phyloP scores from a whole-genome alignment of 2,113 vertebrate genomes.

The Cricetomys ansorgei region DNA sequence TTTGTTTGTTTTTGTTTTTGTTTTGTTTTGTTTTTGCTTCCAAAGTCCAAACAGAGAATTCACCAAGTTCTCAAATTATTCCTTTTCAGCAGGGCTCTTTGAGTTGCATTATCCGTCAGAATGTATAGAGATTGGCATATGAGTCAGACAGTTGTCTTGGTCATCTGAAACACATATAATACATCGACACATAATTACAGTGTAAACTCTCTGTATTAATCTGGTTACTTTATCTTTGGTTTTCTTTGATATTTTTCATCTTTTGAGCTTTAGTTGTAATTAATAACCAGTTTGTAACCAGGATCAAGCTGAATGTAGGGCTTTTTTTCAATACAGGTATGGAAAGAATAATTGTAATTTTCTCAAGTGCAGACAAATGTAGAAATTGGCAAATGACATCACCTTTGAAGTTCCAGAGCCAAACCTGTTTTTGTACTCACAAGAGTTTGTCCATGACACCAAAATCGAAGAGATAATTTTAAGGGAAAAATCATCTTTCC shows the following conservation, averaged over 20 bases:
- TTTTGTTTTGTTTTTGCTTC: conserved; percentile 53
- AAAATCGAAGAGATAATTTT: conserved; percentile 39
- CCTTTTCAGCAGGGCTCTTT: conserved; percentile 33
- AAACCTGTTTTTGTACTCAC: neutral
- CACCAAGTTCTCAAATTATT: conserved; percentile 47
- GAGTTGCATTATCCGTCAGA: conserved; percentile 15
- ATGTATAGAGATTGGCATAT: conserved; percentile 8
- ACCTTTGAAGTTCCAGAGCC: conserved; percentile 23
- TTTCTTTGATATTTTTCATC: conserved; percentile 49
- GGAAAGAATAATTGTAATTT: neutral
- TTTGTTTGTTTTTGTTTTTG: too few relatives aligned
- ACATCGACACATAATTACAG: conserved; percentile 13
- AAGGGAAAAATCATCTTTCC: neutral
- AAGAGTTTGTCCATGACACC: conserved; percentile 13
- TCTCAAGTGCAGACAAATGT: neutral
- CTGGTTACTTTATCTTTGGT: conserved; percentile 52
- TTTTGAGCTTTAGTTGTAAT: conserved; percentile 24
- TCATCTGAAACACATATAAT: conserved; percentile 84
- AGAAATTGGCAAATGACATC: conserved; percentile 3
- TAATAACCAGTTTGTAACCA: conserved; percentile 37
- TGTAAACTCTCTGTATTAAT: conserved; percentile 8
- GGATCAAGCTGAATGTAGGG: neutral
- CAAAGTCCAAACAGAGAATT: conserved; percentile 50
- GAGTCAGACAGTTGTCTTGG: conserved; percentile 52
- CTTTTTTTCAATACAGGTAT: neutral